Evolutionary conservation across 1,140 invertebrate genomes (phyloP).

Genomic region (Drosophila lacteicornis): DNA sequence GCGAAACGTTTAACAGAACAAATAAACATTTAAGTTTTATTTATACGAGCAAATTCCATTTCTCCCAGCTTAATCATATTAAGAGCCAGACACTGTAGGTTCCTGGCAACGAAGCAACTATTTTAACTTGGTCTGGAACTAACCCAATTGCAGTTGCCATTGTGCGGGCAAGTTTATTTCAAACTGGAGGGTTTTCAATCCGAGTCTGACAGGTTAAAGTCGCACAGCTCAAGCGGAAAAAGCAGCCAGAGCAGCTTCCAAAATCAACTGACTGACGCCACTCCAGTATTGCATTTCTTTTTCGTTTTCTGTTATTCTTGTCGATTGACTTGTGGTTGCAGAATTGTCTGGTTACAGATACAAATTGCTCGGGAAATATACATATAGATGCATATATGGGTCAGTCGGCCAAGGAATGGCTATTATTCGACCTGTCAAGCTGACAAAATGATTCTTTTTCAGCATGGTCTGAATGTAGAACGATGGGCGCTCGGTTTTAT

Average conservation of each 20-base stretch:
- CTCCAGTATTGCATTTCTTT: conserved; percentile 19
- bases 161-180: background rate
- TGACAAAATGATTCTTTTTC: conserved; percentile 26
- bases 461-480: background rate
- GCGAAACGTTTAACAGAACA: conserved; percentile 54
- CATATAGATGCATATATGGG: conserved; percentile 17
- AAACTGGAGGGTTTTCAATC: conserved; percentile 2
- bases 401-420: conserved; percentile 32
- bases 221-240: conserved; percentile 27
- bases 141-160: conserved; percentile 9
- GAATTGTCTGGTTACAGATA: conserved; percentile 23
- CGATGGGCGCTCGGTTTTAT: background rate
- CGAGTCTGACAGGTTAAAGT: conserved; percentile 25
- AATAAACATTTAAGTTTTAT: conserved; percentile 71
- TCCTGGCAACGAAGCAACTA: conserved; percentile 9
- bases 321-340: conserved; percentile 42
- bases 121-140: background rate
- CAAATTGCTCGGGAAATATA: conserved; percentile 17
- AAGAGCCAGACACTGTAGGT: conserved; percentile 54
- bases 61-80: conserved; percentile 49
- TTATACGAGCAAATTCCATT: conserved; percentile 9
- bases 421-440: conserved; percentile 22
- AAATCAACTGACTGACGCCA: conserved; percentile 33
- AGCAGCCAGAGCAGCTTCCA: conserved; percentile 9
- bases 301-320: conserved; percentile 29